These are phyloP conservation scores for Zootermopsis nevadensis DNA, from an alignment of 2,888 invertebrate genomes.

Conservation along the genomic window DNA sequence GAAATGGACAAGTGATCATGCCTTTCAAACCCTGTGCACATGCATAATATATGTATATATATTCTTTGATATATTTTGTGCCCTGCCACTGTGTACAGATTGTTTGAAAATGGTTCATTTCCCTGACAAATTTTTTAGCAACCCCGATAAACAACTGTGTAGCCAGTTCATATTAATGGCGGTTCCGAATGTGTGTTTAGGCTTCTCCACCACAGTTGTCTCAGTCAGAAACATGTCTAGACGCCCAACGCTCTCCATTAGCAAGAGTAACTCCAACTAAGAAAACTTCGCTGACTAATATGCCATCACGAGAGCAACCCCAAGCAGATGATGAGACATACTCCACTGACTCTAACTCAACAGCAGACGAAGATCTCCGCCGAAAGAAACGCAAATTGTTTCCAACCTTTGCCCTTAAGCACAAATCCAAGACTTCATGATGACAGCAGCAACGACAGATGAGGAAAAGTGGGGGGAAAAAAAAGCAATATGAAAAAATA, in stretches of 20 bases:
- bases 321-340: constrained; percentile 73
- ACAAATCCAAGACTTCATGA: constrained; percentile 49
- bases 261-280: constrained; percentile 34
- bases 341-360: constrained; percentile 76
- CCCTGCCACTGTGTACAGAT: too few species aligned
- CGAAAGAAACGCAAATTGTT: constrained; percentile 53
- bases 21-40: too few species aligned
- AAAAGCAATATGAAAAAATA: constrained; percentile 23
- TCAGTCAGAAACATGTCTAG: constrained; percentile 66
- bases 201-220: constrained; percentile 62
- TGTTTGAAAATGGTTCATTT: too few species aligned
- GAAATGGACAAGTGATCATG: too few species aligned
- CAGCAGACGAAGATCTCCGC: constrained; percentile 58
- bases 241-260: constrained; percentile 54
- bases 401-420: constrained; percentile 49
- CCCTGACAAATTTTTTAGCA: too few species aligned
- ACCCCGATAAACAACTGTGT: too few species aligned
- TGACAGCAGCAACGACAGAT: constrained; percentile 19
- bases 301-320: constrained; percentile 54
- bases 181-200: constrained; percentile 18
- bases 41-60: too few species aligned
- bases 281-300: constrained; percentile 33
- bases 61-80: too few species aligned
- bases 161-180: too few species aligned
- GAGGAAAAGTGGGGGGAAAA: constrained; percentile 4